phyloP scores from a whole-genome alignment of 2,888 invertebrate genomes.

The Acheta domesticus region DNA sequence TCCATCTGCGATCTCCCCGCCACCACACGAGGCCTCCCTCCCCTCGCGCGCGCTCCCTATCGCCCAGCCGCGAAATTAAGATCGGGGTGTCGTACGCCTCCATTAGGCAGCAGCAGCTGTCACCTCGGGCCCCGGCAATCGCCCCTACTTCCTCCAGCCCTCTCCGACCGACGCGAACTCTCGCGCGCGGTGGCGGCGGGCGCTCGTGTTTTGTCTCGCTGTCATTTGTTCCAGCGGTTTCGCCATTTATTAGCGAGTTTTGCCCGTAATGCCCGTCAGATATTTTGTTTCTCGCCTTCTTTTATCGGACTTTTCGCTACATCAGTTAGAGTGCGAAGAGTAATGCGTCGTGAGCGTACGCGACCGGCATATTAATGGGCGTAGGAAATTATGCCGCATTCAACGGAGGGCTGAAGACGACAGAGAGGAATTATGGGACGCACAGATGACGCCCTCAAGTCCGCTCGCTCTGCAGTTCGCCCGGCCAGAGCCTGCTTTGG shows the following conservation, averaged over 20 bases:
- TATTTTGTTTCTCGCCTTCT: constrained; percentile 1
- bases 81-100: constrained; percentile 5
- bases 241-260: not conserved
- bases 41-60: not conserved
- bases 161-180: not conserved
- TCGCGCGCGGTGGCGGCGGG: not conserved
- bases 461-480: too few relatives aligned
- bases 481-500: not conserved
- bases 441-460: not conserved
- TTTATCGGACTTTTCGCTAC: not conserved
- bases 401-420: constrained; percentile 2
- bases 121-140: not conserved
- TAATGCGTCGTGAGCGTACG: not conserved
- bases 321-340: not conserved
- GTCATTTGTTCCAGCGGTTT: not conserved
- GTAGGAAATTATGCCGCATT: constrained; percentile 3
- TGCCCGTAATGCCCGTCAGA: not conserved
- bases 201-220: too few relatives aligned
- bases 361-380: not conserved
- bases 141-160: not conserved
- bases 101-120: not conserved
- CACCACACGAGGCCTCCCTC: not conserved
- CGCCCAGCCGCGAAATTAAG: constrained; percentile 18
- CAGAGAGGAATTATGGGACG: constrained; percentile 9
- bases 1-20: not conserved